Base-by-base conservation (phyloP, 1,140 invertebrate species). In the Diorhabda elongata region DNA sequence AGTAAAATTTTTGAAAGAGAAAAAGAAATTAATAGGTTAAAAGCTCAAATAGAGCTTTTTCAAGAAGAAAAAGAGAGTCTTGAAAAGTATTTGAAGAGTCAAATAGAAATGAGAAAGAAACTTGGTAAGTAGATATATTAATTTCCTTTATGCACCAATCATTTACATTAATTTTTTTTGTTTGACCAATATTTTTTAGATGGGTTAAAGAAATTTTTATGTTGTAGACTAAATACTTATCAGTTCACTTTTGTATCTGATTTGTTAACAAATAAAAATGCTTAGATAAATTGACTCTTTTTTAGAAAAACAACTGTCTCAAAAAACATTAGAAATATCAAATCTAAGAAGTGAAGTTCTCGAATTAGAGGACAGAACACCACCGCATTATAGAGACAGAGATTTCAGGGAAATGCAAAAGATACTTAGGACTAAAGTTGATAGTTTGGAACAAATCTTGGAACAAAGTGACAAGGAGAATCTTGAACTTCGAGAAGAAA, bases 1-100 rank as follows among this genome's bases (percentile, higher is more conserved):
- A 66, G 42, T 26, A 71, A 69, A 41, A 42, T 77, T 6, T 64
- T 69, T 47, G 75, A 78, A 67, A 76, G 72, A 61, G 75, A 78
- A 44, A 71, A 69, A 60, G 71, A 76, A 61, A 75, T 79, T 44
- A 68, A 70, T 6, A 76, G 66, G 58, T 62, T 80, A 42, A 70
- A 68, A 57, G 56, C 65, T 6, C 73, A 78, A 47, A 61, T 81
- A 42, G 76, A 80, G 60, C 58, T 70, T 6, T 76, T 78, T 69
- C 74, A 76, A 11, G 75, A 73, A 60, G 78, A 81, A 62, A 79
- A 79, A 62, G 69, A 68, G 43, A 76, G 77, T 73, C 42, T 78
- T 11, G 70, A 75, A 61, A 74, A 75, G 60, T 76, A 80, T 60
- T 64, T 78, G 2, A 71, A 70, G 47, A 5, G 68, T 64, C 75